Evolutionary conservation across 2,888 invertebrate genomes (phyloP).

Genomic region (Netelia fuscicornis): DNA sequence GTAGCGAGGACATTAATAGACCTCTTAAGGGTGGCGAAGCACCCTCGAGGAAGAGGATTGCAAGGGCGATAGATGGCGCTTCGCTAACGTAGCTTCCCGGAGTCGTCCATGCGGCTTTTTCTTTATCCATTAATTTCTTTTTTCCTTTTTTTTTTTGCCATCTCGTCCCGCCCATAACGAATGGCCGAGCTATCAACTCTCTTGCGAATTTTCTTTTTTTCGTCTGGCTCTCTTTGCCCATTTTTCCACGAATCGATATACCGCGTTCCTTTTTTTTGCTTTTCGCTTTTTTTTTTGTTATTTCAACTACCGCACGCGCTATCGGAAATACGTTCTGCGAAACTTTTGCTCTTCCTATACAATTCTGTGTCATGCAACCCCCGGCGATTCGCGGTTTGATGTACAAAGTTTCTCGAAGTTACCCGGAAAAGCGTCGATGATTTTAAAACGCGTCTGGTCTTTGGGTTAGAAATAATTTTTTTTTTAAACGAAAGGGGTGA

Average conservation of each 20-base stretch:
- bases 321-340: not conserved
- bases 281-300: not conserved
- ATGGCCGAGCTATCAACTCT: not conserved
- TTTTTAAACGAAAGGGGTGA: conserved; percentile 3
- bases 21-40: conserved; percentile 72
- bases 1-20: conserved; percentile 77
- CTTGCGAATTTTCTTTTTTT: too few species aligned
- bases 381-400: too few species aligned
- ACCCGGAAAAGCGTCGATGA: too few species aligned
- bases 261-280: conserved; percentile 6
- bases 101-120: conserved; percentile 32
- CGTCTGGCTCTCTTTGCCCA: not conserved
- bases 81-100: not conserved
- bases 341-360: not conserved
- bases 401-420: too few species aligned
- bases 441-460: too few species aligned
- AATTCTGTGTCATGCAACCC: too few species aligned
- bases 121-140: conserved; percentile 5
- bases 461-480: too few species aligned
- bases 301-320: not conserved
- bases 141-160: conserved; percentile 24
- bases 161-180: conserved; percentile 7
- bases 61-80: not conserved
- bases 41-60: conserved; percentile 29
- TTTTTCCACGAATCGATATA: conserved; percentile 35